Evolutionary conservation across 92 coral and sea anemone genomes (phyloP).

Genomic region (Epizoanthus fatuus): DNA sequence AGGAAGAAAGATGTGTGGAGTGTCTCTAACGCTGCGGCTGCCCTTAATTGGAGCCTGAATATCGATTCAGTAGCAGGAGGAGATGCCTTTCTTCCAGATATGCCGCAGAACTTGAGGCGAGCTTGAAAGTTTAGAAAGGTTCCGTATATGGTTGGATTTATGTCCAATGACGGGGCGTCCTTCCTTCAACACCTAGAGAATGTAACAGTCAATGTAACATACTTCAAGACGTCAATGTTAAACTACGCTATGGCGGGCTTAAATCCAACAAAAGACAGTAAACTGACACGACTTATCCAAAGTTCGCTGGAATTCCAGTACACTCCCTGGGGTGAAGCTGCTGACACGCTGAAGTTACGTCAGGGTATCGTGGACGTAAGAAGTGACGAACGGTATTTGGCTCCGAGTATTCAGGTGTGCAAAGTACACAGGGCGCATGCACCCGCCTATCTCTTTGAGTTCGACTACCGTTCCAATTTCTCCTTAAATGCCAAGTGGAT

Average conservation of each 20-base stretch:
- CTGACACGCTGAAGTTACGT: constrained; percentile 55
- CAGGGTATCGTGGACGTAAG: constrained; percentile 54
- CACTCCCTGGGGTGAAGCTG: constrained; percentile 27
- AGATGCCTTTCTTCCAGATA: constrained; percentile 62
- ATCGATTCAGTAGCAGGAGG: constrained; percentile 38
- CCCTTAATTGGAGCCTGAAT: not conserved
- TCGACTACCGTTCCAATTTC: constrained; percentile 48
- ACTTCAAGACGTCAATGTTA: not conserved
- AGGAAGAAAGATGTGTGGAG: constrained; percentile 57
- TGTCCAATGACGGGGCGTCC: constrained; percentile 67
- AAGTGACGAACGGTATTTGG: constrained; percentile 71
- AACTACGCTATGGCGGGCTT: not conserved
- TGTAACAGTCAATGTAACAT: not conserved
- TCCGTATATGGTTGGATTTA: constrained; percentile 53
- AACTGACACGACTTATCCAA: constrained; percentile 30
- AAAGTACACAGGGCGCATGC: constrained; percentile 59
- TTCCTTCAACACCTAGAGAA: not conserved
- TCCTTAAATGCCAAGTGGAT: no score
- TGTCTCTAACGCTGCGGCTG: not conserved
- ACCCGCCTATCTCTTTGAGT: constrained; percentile 67
- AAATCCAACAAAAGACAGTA: not conserved
- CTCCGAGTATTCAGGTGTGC: constrained; percentile 69
- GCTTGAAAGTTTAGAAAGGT: constrained; percentile 39
- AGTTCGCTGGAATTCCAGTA: constrained; percentile 63
- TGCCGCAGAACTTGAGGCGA: constrained; percentile 68